Base-by-base conservation (phyloP, 2,888 invertebrate species). In the Chrysolina haemoptera region DNA sequence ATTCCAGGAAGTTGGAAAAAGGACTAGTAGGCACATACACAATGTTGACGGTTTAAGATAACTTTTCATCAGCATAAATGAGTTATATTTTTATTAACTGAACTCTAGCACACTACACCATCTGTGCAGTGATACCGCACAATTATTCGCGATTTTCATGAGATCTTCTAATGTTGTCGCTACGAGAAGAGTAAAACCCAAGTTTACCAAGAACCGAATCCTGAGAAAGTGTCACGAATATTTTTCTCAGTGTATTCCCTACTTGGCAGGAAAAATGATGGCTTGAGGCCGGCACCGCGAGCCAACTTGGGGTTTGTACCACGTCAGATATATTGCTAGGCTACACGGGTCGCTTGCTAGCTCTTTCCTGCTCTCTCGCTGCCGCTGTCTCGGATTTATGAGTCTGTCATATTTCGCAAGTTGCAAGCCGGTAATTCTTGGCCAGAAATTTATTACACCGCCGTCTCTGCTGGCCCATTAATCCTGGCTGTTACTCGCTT, bases 341-440 rank as follows among this genome's bases (percentile, higher is more conserved):
- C 80, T 83, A 82, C 82, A 81, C 84, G 84, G 82, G 83, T 85
- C 86, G 86, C 85, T 46, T 85, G 86, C 87, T 86, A 85, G 87
- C 87, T 82, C 84, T 85, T 84, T 84, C 84, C 84, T 83, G 82
- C 83, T 84, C 82, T 84, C 83, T 82, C 84, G 83, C 84, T 82
- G 83, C 84, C 73, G 82, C 80, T 79, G 83, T 85, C 87, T 87
- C 84, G 85, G 87, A 90, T 90, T 90, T 90, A 90, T 89, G 90
- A 89, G 88, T 86, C 89, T 89, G 89, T 90, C 90, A 90, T 89
- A 90, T 90, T 90, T 90, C 89, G 89, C 89, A 89, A 90, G 89
- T 89, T 89, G 89, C 90, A 88, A 88, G 89, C 89, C 89, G 89
- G 90, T 90, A 90, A 90, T 90, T 90, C 89, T 89, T 89, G 89